Base-by-base conservation (phyloP, 2,113 vertebrate genomes). In the Nanorana parkeri region DNA sequence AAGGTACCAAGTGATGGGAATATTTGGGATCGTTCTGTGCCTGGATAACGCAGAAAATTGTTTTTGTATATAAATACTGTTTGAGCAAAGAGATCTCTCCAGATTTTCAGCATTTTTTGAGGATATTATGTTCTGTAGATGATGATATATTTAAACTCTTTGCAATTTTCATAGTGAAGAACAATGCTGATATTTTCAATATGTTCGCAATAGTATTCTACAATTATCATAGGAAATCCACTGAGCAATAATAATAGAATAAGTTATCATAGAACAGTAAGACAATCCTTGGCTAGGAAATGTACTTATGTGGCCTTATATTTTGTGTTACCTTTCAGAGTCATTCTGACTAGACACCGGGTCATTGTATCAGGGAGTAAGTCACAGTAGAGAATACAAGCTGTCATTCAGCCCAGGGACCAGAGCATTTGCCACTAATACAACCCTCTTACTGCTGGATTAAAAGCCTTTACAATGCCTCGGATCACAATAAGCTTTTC, bases 381-480 rank as follows among this genome's bases (percentile, higher is more conserved):
- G 61, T 82, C 80, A 67, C 13, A 75, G 61, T 19, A 5, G n/a
- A 58, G 51, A 52, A 32, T 75, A 61, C 51, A 51, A 82, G 51
- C 58, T 74, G 61, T 75, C 69, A 72, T 5, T 71, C 41, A 75
- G 10, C 55, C 51, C 52, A 82, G 55, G 41, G 26, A 61, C 71
- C 61, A 16, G n/a, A 73, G 79, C 68, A 28, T 2, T 4, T 47
- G 61, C 41, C 66, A 17, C 80, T 91, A 87, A 88, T 86, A 80
- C 69, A 74, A 63, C 68, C 69, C 85, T 88, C 85, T 47, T 88
- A 90, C 90, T 91, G 88, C 90, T 88, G 63, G 61, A 58, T 67
- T 82, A 56, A 82, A 13, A 32, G 20, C 69, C 61, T 20, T 55
- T n/a, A 60, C 61, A 81, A 67, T 58, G 47, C 28, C 28, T 58